Percentiles rank a stretch among this genome's conserved stretches.
These are phyloP conservation scores for Conistra vaccinii DNA, from an alignment of 2,888 invertebrate genomes.

Conservation along the genomic window DNA sequence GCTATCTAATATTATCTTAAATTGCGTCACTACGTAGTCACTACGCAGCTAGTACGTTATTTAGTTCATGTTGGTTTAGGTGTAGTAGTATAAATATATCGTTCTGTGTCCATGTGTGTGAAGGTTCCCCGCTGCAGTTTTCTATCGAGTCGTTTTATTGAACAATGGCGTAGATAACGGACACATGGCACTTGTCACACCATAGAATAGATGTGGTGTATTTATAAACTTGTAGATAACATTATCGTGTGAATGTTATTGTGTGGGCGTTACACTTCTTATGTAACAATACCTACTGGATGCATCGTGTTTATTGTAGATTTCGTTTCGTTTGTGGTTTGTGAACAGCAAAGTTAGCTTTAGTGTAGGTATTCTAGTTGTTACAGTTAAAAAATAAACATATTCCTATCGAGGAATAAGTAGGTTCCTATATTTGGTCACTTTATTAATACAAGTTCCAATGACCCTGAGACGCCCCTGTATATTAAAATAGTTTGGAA, in stretches of 20 bases:
- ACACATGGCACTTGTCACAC: conserved; percentile 42
- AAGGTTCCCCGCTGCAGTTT: conserved; percentile 32
- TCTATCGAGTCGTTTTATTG: conserved; percentile 41
- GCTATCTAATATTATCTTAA: conserved; percentile 31
- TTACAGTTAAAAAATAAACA: neutral
- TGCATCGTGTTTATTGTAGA: conserved; percentile 2
- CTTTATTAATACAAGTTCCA: neutral
- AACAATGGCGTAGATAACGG: conserved; percentile 46
- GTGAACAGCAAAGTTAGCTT: neutral
- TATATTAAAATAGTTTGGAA: no score
- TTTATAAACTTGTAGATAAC: conserved; percentile 37
- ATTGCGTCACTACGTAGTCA: conserved; percentile 8
- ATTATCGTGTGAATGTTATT: conserved; percentile 20
- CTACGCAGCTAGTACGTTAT: conserved; percentile 17
- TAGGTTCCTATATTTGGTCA: neutral
- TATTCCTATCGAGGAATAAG: neutral
- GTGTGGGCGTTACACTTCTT: conserved; percentile 10
- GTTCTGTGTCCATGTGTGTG: conserved; percentile 3
- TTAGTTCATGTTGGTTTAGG: conserved; percentile 6
- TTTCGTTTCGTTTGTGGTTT: neutral
- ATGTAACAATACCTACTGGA: conserved; percentile 7
- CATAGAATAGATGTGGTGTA: conserved; percentile 29
- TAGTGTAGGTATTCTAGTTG: neutral
- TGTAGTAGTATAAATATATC: conserved; percentile 19
- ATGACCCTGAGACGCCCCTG: no score